Percentiles rank a stretch among this genome's conserved stretches.
These are phyloP conservation scores for Eupithecia abbreviata DNA, from an alignment of 2,888 invertebrate species.

Conservation along the genomic window DNA sequence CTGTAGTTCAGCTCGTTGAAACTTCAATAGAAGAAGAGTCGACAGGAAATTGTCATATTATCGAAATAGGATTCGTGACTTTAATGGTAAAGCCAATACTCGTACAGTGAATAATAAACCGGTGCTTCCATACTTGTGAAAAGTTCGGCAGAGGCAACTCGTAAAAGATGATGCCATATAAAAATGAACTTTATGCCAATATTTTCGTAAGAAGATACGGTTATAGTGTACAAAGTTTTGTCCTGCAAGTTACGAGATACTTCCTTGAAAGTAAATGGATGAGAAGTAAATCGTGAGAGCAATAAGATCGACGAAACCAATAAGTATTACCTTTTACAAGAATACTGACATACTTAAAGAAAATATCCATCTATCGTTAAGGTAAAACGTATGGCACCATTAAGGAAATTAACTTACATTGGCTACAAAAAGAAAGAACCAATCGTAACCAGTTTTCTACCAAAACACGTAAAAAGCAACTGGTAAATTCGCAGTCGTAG, in stretches of 20 bases:
- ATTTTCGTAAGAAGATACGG: conserved; percentile 41
- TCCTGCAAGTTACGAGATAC: conserved; percentile 32
- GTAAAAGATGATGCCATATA: conserved; percentile 41
- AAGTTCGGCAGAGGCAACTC: conserved; percentile 33
- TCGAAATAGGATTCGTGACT: conserved; percentile 38
- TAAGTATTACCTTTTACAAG: not conserved
- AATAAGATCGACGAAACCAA: not conserved
- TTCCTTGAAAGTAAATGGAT: conserved; percentile 38
- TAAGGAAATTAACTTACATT: not conserved
- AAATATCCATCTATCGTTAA: not conserved
- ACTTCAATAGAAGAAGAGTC: conserved; percentile 34
- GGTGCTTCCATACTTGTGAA: conserved; percentile 31
- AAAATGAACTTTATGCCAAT: conserved; percentile 44
- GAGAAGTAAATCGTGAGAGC: conserved; percentile 18
- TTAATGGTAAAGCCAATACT: conserved; percentile 37
- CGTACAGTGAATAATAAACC: conserved; percentile 40
- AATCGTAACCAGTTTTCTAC: not conserved
- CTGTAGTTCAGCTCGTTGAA: conserved; percentile 18
- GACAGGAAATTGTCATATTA: conserved; percentile 39
- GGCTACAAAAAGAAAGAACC: not conserved
- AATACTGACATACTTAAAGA: not conserved
- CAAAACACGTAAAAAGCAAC: not conserved
- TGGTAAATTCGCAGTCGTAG: not conserved
- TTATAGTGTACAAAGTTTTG: conserved; percentile 34
- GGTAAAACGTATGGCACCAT: not conserved